Conservation (phyloP, 2,888 invertebrate genomes). For the Macaria liturata region DNA sequence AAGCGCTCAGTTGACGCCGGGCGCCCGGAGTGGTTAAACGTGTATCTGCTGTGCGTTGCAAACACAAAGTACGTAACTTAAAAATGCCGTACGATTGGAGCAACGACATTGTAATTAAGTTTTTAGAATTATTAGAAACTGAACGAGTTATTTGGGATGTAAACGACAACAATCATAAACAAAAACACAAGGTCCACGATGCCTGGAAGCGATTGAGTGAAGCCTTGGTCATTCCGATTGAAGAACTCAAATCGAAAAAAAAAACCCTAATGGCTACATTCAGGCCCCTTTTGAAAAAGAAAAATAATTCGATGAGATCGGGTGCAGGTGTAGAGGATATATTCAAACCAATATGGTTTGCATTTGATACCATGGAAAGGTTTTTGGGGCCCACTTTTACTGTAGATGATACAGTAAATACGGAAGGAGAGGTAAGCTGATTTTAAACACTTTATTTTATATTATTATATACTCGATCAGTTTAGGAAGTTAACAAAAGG, state of each 20-base stretch:
- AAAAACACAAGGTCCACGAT: no score
- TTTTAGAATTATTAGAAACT: no score
- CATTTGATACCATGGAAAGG: conserved; percentile 20
- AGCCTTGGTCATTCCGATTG: no score
- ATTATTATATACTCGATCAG: conserved; percentile 2
- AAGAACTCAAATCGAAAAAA: conserved; percentile 1
- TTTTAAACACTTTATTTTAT: conserved; percentile 10
- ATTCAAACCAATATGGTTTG: conserved; percentile 22
- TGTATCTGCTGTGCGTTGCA: no score
- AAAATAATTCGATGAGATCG: conserved; percentile 14
- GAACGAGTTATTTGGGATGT: no score
- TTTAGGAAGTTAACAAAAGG: conserved; percentile 4
- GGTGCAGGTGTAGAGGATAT: conserved; percentile 19
- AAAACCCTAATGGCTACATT: conserved; percentile 21
- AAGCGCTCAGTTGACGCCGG: conserved; percentile 10
- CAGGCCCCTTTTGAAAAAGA: conserved; percentile 18
- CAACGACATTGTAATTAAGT: no score
- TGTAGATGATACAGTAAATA: conserved; percentile 18
- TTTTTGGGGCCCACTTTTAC: conserved; percentile 15
- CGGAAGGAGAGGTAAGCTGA: conserved; percentile 9
- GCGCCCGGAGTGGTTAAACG: conserved; percentile 7
- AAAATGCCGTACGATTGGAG: no score
- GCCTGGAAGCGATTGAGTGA: no score
- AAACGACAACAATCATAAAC: no score
- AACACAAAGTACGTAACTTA: no score